phyloP scores from a whole-genome alignment of 2,113 vertebrate genomes.

The Marcusenius ussheri region DNA sequence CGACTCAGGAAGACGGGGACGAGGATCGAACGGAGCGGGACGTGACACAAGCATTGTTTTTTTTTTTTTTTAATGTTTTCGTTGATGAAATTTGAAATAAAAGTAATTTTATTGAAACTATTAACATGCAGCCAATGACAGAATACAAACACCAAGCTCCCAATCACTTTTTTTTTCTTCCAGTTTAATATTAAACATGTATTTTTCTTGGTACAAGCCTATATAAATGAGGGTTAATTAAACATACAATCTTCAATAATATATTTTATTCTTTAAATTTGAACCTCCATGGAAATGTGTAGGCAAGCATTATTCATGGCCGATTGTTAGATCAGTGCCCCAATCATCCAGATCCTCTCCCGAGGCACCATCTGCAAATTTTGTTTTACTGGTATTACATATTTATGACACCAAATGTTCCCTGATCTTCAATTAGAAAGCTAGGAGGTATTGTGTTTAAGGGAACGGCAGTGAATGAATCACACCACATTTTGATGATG shows the following conservation, averaged over 20 bases:
- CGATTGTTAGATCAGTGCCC: not conserved
- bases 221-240: not conserved
- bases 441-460: not conserved
- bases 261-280: not conserved
- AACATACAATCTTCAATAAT: not conserved
- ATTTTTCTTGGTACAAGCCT: conserved; percentile 2
- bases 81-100: not conserved
- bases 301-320: not conserved
- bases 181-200: not conserved
- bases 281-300: not conserved
- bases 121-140: not conserved
- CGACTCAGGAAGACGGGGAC: too few relatives aligned
- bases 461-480: not conserved
- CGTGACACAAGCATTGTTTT: not conserved
- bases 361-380: not conserved
- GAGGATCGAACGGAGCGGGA: too few relatives aligned
- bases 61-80: not conserved
- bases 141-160: not conserved
- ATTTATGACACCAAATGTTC: not conserved
- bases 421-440: not conserved
- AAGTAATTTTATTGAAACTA: not conserved
- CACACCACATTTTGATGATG: not conserved
- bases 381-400: not conserved
- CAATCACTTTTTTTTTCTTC: not conserved
- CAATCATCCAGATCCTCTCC: not conserved